Conservation (phyloP, 2,797 vertebrate genomes). For the Semotilus atromaculatus region DNA sequence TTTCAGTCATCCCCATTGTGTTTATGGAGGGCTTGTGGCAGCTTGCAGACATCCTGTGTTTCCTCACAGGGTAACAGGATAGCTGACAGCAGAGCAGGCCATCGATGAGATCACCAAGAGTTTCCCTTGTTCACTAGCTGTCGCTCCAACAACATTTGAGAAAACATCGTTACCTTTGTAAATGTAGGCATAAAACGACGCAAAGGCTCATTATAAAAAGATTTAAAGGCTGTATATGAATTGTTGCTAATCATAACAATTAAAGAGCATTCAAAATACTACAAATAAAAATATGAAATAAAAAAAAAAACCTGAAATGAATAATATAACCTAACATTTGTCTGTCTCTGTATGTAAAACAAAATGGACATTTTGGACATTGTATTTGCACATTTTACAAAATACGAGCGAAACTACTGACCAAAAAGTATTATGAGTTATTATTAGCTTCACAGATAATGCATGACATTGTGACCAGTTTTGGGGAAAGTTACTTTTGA, state of each 20-base stretch:
- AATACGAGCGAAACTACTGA: background rate
- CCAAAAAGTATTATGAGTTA: background rate
- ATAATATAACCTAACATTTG: background rate
- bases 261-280: background rate
- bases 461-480: background rate
- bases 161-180: background rate
- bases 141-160: background rate
- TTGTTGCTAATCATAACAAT: background rate
- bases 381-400: background rate
- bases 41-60: slow-evolving; percentile 73
- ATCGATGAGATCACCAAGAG: slow-evolving; percentile 62
- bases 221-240: background rate
- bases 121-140: slow-evolving; percentile 53
- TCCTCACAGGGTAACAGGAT: slow-evolving; percentile 64
- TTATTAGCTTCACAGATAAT: slow-evolving; percentile 2
- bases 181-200: background rate
- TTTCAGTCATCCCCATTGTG: slow-evolving; percentile 69
- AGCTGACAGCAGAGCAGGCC: slow-evolving; percentile 65
- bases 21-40: slow-evolving; percentile 71
- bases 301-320: background rate
- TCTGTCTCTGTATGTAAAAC: background rate
- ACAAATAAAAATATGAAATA: background rate
- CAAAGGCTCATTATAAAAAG: background rate
- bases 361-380: background rate
- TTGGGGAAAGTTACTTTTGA: background rate